Conservation (phyloP, 2,113 vertebrate genomes). For the Kobus ellipsiprymnus region DNA sequence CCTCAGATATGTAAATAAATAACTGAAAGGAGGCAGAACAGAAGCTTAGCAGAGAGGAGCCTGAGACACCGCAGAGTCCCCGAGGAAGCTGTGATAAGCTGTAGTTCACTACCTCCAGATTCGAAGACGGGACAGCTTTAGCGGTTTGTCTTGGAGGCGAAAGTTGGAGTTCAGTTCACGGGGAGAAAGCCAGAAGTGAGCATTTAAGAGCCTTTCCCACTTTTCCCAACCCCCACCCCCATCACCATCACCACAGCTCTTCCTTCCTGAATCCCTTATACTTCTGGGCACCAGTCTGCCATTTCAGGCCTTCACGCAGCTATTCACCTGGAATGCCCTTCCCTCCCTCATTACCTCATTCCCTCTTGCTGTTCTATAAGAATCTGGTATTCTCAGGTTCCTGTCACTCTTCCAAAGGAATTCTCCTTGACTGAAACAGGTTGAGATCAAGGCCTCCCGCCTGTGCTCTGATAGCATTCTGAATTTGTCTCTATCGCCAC, state of each 20-base stretch:
- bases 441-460: not conserved
- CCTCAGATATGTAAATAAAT: slow-evolving; percentile 63
- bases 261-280: not conserved
- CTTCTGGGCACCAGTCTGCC: not conserved
- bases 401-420: not conserved
- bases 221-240: not conserved
- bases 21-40: slow-evolving; percentile 38
- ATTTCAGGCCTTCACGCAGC: not conserved
- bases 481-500: not conserved
- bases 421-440: not conserved
- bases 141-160: not conserved
- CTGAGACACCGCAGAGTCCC: not conserved
- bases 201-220: not conserved
- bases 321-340: not conserved
- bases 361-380: not conserved
- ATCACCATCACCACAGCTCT: not conserved
- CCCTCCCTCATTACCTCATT: not conserved
- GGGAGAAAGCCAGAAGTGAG: no score
- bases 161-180: not conserved
- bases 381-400: not conserved
- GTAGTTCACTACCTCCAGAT: not conserved
- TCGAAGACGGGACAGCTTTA: not conserved
- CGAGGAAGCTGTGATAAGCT: not conserved
- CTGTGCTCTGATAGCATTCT: not conserved
- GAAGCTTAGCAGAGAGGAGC: not conserved